Evolutionary conservation across 2,888 invertebrate genomes (phyloP), one percentile per base, ranked within the genome.

Genomic region (Cheilosia pagana): DNA sequence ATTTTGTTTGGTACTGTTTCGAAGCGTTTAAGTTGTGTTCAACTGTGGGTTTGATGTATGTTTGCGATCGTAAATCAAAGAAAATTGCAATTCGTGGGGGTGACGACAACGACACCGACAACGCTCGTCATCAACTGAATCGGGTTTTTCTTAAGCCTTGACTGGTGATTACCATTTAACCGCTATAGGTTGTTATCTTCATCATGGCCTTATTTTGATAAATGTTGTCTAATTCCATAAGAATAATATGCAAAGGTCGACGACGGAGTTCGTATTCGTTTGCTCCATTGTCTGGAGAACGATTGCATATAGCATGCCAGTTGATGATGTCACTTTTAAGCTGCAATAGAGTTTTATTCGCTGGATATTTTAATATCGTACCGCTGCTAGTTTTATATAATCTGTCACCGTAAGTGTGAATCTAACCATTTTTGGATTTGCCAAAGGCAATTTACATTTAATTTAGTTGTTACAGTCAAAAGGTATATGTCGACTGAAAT

Each of bases 51-150:
- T 31, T 25, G 60, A 25, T 63, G 12, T 67, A 25, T 12, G 12
- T 16, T 19, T 41, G 23, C n/a, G 16, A 55, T 74, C 45, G 63
- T 75, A 43, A 52, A 75, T 81, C 79, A 79, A 41, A 50, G n/a
- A 31, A 59, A 50, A 65, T 52, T 65, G 55, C 25, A 12, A 3
- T 41, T 19, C 12, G 60, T 50, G 59, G 10, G 50, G 62, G 63
- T 57, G 63, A 50, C 12, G 43, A 65, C 4, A 16, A 21, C 25
- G 31, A 50, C 25, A 25, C 23, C 25, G 78, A 45, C 60, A 74
- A 39, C 10, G 35, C 35, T 35, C 35, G 35, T 35, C 35, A 35
- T 10, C 10, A 31, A 10, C 3, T 60, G 72, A 59, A 79, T 74
- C 72, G 45, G 79, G 62, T 74, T 72, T 67, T 16, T 53, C 10